phyloP scores from a whole-genome alignment of 2,888 invertebrate species.

The Synanthedon myopaeformis region DNA sequence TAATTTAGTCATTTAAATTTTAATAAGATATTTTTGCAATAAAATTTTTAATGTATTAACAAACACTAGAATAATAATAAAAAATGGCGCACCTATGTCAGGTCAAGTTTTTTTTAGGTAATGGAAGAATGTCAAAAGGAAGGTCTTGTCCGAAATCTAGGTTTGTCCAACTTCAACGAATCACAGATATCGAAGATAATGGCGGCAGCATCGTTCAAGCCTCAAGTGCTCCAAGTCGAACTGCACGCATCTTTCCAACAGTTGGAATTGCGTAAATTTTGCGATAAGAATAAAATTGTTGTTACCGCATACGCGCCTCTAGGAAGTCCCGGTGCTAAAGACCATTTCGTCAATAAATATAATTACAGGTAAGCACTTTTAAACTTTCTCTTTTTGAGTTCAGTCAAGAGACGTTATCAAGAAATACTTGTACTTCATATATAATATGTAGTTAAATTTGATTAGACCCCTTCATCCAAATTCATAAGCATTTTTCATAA shows the following conservation, averaged over 20 bases:
- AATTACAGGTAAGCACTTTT: constrained; percentile 60
- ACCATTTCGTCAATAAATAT: constrained; percentile 73
- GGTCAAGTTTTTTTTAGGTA: constrained; percentile 39
- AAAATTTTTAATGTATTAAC: too few relatives aligned
- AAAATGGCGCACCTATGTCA: background rate
- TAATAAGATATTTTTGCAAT: too few relatives aligned
- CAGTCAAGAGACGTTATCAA: too few relatives aligned
- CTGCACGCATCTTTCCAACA: constrained; percentile 84
- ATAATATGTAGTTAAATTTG: background rate
- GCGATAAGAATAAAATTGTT: constrained; percentile 71
- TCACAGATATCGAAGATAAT: constrained; percentile 75
- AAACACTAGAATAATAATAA: too few relatives aligned
- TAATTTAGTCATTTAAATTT: too few relatives aligned
- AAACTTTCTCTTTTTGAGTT: background rate
- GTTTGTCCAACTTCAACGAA: constrained; percentile 83
- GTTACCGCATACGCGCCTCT: constrained; percentile 80
- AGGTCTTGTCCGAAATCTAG: constrained; percentile 77
- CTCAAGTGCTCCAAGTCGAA: constrained; percentile 80
- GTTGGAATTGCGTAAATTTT: constrained; percentile 71
- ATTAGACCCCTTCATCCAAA: too few relatives aligned
- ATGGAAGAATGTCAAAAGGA: constrained; percentile 77
- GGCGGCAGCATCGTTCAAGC: constrained; percentile 72
- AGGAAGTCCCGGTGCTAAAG: constrained; percentile 78
- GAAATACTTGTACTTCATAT: too few relatives aligned
- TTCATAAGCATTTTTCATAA: too few relatives aligned